These are phyloP conservation scores for Polydrusus cervinus DNA, from an alignment of 2,888 invertebrate genomes.

Conservation along the genomic window DNA sequence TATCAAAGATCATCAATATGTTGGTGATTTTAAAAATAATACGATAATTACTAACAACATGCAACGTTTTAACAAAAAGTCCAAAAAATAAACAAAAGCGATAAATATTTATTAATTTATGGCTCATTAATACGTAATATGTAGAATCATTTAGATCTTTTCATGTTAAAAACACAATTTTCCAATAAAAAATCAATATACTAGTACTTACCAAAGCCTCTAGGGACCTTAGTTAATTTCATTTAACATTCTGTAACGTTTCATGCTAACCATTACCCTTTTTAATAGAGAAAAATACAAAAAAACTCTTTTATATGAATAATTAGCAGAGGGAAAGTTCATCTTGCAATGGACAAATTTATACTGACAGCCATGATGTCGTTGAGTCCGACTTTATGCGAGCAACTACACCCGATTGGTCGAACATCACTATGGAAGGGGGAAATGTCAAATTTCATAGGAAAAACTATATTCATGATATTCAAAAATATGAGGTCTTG, in stretches of 20 bases:
- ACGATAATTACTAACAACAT: not conserved
- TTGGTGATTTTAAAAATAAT: conserved; percentile 11
- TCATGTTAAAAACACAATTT: not conserved
- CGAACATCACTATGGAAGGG: conserved; percentile 61
- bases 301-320: conserved; percentile 67
- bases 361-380: conserved; percentile 98
- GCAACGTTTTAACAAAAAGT: not conserved
- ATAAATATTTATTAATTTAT: conserved; percentile 18
- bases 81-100: not conserved
- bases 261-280: conserved; percentile 61
- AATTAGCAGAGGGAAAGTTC: conserved; percentile 86
- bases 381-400: conserved; percentile 89
- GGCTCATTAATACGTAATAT: conserved; percentile 25
- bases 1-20: not conserved
- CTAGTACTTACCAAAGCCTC: conserved; percentile 58
- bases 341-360: conserved; percentile 93
- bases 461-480: conserved; percentile 38
- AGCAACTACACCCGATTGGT: conserved; percentile 80
- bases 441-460: conserved; percentile 53
- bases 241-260: conserved; percentile 66
- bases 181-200: not conserved
- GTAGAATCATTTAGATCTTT: conserved; percentile 9
- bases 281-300: conserved; percentile 63
- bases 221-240: conserved; percentile 58
- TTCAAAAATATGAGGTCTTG: not conserved